Evolutionary conservation across 2,888 invertebrate genomes (phyloP).

Genomic region (Drosophila monieri): DNA sequence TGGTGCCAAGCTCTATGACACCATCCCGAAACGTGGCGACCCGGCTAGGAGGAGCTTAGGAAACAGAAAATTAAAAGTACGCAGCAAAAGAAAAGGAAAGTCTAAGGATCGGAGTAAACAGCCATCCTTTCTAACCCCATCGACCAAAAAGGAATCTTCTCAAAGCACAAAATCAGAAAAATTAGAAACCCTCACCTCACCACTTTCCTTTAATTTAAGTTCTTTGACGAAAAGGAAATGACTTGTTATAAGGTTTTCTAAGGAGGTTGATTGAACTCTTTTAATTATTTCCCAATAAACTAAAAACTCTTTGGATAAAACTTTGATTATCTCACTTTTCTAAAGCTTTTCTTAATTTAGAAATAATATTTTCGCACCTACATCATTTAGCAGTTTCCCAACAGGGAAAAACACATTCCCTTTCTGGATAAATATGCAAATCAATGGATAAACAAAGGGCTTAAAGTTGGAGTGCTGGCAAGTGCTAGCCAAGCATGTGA

Average conservation of each 20-base stretch:
- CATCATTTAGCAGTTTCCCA: not conserved
- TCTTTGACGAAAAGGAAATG: not conserved
- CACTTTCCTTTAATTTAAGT: not conserved
- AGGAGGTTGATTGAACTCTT: too few relatives aligned
- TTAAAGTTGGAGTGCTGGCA: not conserved
- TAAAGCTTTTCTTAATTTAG: too few relatives aligned
- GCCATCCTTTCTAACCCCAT: not conserved
- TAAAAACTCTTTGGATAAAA: too few relatives aligned
- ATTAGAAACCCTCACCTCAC: not conserved
- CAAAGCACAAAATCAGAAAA: not conserved
- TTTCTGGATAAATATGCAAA: slow-evolving; percentile 21
- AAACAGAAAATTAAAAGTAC: not conserved
- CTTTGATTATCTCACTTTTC: too few relatives aligned
- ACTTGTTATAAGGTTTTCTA: not conserved
- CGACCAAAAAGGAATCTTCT: not conserved
- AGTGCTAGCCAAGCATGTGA: not conserved
- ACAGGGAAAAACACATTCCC: slow-evolving; percentile 2
- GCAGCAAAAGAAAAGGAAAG: too few relatives aligned
- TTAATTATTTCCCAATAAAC: too few relatives aligned
- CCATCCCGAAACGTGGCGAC: not conserved
- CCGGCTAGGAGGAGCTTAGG: too few relatives aligned
- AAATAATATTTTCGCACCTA: not conserved
- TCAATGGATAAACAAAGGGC: slow-evolving; percentile 21
- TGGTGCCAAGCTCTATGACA: not conserved
- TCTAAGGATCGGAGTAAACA: too few relatives aligned